A percentile compares a stretch with the other conserved stretches of the same genome.
phyloP scores from a whole-genome alignment of 2,888 invertebrate genomes.

The Phragmatobia fuliginosa region DNA sequence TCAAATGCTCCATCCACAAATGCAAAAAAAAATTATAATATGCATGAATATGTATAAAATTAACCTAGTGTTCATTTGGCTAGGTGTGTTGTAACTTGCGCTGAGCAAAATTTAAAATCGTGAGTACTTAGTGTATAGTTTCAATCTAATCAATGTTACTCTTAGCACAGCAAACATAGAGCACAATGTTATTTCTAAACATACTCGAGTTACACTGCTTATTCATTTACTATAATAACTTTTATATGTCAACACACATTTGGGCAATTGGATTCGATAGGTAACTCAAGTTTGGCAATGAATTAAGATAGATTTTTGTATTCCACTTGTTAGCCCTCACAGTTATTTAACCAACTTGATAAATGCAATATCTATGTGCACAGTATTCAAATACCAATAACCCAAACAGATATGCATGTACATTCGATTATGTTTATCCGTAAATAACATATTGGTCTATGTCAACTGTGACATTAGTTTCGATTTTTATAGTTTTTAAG shows the following conservation, averaged over 20 bases:
- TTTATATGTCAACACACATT: neutral
- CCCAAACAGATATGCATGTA: neutral
- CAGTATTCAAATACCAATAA: neutral
- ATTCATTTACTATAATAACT: neutral
- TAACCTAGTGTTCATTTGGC: conserved; percentile 80
- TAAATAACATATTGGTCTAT: neutral
- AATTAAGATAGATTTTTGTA: neutral
- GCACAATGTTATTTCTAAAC: neutral
- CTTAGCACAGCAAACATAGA: conserved; percentile 13
- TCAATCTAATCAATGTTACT: conserved; percentile 38
- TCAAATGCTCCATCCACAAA: conserved; percentile 38
- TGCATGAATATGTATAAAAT: conserved; percentile 67
- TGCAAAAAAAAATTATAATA: conserved; percentile 37
- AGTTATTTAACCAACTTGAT: neutral
- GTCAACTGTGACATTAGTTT: conserved; percentile 4
- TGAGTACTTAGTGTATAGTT: conserved; percentile 71
- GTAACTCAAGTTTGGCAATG: neutral
- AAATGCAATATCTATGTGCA: neutral
- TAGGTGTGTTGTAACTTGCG: conserved; percentile 83
- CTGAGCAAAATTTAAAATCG: conserved; percentile 82
- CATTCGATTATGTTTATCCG: neutral
- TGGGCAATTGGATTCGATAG: neutral
- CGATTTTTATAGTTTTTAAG: conserved; percentile 22
- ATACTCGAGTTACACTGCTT: neutral
- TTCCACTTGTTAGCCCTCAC: neutral